A percentile compares a stretch with the other conserved stretches of the same genome.
phyloP scores from a whole-genome alignment of 2,113 vertebrate genomes.

The Alouatta palliata region DNA sequence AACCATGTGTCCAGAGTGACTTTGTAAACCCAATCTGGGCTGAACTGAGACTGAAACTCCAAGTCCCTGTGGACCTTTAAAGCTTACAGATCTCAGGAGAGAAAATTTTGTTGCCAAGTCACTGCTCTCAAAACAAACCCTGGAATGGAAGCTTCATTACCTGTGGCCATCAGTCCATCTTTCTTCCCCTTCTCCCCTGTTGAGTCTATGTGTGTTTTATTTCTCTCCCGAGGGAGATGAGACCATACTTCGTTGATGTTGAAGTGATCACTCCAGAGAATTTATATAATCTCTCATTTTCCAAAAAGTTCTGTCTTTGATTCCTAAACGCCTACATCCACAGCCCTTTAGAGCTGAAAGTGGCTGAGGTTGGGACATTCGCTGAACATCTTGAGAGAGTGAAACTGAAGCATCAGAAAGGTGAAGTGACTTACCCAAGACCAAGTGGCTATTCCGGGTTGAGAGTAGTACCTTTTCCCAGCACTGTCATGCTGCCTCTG shows the following conservation, averaged over 20 bases:
- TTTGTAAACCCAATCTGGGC: background rate
- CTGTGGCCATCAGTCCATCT: accelerated
- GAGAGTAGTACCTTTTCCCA: accelerated
- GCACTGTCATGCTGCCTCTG: background rate
- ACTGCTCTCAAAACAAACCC: constrained; percentile 28
- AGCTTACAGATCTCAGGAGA: background rate
- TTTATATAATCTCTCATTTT: background rate
- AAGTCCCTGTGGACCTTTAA: background rate
- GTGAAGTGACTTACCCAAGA: background rate
- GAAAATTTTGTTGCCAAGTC: constrained; percentile 27
- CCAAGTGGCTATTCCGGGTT: background rate
- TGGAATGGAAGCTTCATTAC: background rate
- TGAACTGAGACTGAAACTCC: background rate
- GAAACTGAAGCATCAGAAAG: background rate
- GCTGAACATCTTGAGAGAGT: background rate
- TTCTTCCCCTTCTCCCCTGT: background rate
- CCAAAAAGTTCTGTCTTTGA: background rate
- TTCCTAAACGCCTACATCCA: background rate
- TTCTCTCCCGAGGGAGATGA: background rate
- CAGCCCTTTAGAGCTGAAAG: background rate
- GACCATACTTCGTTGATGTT: background rate
- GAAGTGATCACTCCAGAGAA: background rate
- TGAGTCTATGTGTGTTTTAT: background rate
- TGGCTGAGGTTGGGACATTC: too few species aligned
- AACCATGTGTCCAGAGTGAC: background rate